Evolutionary conservation across 2,888 invertebrate species (phyloP).

Genomic region (Anthophora plumipes): DNA sequence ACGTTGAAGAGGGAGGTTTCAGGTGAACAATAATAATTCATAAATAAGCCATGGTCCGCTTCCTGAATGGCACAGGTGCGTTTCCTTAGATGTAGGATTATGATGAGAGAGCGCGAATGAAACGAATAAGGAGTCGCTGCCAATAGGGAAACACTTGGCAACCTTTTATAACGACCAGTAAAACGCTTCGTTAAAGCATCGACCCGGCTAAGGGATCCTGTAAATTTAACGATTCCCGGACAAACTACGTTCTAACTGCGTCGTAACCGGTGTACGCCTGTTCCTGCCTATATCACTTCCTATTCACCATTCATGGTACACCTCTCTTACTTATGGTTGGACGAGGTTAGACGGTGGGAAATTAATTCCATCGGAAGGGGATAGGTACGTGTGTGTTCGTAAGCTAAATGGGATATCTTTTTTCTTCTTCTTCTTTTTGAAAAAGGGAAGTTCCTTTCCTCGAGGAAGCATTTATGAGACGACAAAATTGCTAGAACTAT

Average conservation of each 20-base stretch:
- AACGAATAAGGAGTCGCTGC: conserved; percentile 66
- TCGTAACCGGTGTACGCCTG: conserved; percentile 58
- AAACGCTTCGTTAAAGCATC: conserved; percentile 73
- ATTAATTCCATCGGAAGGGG: conserved; percentile 9
- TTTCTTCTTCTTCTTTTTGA: too few species aligned
- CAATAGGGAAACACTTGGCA: conserved; percentile 72
- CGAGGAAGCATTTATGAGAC: conserved; percentile 21
- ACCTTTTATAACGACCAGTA: conserved; percentile 75
- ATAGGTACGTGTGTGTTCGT: background rate
- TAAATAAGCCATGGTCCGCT: conserved; percentile 46
- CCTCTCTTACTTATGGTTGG: conserved; percentile 23
- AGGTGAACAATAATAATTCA: conserved; percentile 49
- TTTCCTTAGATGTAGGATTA: conserved; percentile 57
- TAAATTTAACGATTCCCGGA: conserved; percentile 71
- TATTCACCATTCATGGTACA: background rate
- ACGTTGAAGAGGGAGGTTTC: background rate
- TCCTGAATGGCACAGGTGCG: conserved; percentile 64
- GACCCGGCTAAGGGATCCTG: conserved; percentile 41
- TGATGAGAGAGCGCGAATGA: conserved; percentile 63
- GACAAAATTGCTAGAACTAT: background rate
- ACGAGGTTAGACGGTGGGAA: conserved; percentile 18
- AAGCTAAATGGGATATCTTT: too few species aligned
- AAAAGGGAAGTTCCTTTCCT: background rate
- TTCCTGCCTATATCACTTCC: conserved; percentile 41
- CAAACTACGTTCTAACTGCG: conserved; percentile 65